Conservation (phyloP, 2,113 vertebrate genomes). For the Piprites chloris region DNA sequence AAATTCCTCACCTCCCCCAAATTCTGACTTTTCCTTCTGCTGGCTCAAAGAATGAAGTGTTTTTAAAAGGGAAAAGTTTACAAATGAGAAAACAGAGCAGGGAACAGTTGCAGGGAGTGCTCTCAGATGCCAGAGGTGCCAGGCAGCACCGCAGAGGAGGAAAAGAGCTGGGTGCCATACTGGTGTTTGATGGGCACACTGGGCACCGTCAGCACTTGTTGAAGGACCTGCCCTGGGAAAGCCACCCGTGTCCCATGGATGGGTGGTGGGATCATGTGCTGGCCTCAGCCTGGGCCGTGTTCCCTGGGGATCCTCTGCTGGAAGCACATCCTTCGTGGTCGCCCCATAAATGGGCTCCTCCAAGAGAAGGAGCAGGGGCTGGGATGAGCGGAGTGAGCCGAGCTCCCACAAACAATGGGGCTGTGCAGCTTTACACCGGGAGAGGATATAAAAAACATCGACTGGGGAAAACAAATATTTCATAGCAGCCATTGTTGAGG, state of each 20-base stretch:
- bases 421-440: neutral
- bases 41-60: neutral
- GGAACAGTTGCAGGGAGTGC: neutral
- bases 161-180: rapidly evolving
- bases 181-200: neutral
- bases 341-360: neutral
- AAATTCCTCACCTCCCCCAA: neutral
- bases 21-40: neutral
- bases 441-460: constrained; percentile 40
- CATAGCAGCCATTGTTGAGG: constrained; percentile 31
- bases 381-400: neutral
- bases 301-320: neutral
- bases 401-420: neutral
- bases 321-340: neutral
- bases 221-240: neutral
- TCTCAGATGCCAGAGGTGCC: neutral
- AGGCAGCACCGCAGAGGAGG: neutral
- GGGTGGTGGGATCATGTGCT: neutral
- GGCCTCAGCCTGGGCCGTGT: neutral
- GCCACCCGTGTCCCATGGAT: rapidly evolving
- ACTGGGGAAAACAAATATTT: neutral
- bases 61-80: neutral
- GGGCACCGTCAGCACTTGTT: neutral
- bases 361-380: neutral
- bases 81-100: neutral